Base-by-base conservation (phyloP, 2,113 vertebrate species). In the Hemibagrus wyckioides region DNA sequence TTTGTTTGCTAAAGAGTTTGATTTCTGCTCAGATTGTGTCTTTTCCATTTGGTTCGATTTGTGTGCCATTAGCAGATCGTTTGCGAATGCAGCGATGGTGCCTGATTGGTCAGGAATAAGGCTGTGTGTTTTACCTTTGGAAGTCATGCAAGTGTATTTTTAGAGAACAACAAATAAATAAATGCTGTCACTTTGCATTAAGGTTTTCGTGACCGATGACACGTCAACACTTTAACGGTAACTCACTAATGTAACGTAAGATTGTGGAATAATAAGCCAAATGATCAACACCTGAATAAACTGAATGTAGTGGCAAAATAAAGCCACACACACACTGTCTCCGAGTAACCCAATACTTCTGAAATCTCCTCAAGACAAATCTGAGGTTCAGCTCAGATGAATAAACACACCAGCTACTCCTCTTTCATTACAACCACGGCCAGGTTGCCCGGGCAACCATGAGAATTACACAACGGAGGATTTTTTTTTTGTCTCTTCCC, bases 381-480 rank as follows among this genome's bases (percentile, higher is more conserved):
- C 57, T 19, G 65, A 48, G 80, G 65, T 50, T 82, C 52, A 77
- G 80, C 69, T 76, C 30, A n/a, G 80, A 76, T 83, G 17, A 83
- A 82, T 59, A 83, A 87, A 87, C 44, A 71, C 86, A 39, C 57
- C 33, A 33, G 69, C 86, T 77, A 17, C 54, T 76, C 80, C 69
- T 59, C 41, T 23, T 83, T 83, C 69, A 83, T 87, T 83, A 87
- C 63, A 76, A 54, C 69, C 80, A 83, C 10, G 56, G 28, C 69
- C 80, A 30, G 80, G 86, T 87, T 87, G 86, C 69, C 86, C 4
- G 11, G 80, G 57, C 80, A 87, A 87, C 86, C 80, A 83, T 52
- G 54, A 6, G 39, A 63, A 83, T 87, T 87, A 87, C 80, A 87
- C 80, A 87, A 63, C 33, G 9, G 48, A 81, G 50, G 54, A 30